Percentiles rank a stretch among this genome's conserved stretches.
Conservation (phyloP, 2,888 invertebrate species). For the Ormyrus nitidulus region DNA sequence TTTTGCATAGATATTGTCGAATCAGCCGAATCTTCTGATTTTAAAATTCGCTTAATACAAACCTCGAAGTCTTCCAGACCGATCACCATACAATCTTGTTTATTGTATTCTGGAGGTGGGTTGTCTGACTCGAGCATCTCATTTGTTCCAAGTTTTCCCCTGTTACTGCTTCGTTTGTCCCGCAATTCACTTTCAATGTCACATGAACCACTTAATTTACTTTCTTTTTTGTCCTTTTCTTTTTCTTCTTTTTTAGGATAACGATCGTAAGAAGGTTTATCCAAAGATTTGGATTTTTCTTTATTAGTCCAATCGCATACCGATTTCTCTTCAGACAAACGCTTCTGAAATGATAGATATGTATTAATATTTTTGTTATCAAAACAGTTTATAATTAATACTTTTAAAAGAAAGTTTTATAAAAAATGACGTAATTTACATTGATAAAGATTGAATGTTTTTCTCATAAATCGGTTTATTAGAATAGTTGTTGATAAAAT, state of each 20-base stretch:
- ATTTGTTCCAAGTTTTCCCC: conserved; percentile 71
- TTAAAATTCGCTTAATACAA: conserved; percentile 58
- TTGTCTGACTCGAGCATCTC: conserved; percentile 74
- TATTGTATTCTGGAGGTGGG: conserved; percentile 71
- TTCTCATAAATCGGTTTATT: too few relatives aligned
- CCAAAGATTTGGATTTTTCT: conserved; percentile 72
- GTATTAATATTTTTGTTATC: conserved; percentile 44
- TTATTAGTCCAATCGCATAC: conserved; percentile 72
- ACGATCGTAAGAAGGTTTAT: conserved; percentile 68
- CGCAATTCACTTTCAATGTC: conserved; percentile 62
- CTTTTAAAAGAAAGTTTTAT: neutral
- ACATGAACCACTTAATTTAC: conserved; percentile 61
- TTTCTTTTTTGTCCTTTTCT: conserved; percentile 70
- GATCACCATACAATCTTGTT: conserved; percentile 75
- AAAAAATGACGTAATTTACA: neutral
- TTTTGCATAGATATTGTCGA: neutral
- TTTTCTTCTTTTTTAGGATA: conserved; percentile 70
- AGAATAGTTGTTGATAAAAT: too few relatives aligned
- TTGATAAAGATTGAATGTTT: too few relatives aligned
- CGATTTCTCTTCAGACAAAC: conserved; percentile 70
- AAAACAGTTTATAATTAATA: conserved; percentile 16
- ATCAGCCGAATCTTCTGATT: conserved; percentile 17
- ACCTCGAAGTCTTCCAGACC: conserved; percentile 75
- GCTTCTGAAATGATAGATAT: conserved; percentile 64
- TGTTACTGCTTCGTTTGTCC: conserved; percentile 64